Base-by-base conservation (phyloP, 2,113 vertebrate species). In the Neolamprologus kungweensis region DNA sequence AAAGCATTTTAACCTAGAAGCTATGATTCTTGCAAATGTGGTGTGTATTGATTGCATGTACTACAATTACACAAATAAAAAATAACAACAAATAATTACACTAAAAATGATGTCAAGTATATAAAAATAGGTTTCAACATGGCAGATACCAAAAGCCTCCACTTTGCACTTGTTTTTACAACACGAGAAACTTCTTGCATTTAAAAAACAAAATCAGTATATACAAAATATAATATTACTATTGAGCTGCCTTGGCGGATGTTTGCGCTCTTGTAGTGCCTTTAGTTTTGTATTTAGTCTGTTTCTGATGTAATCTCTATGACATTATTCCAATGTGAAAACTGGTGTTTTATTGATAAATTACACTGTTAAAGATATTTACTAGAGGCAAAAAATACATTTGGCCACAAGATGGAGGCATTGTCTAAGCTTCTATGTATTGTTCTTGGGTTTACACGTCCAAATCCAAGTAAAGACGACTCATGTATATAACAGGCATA, bases 361-460 rank as follows among this genome's bases (percentile, higher is more conserved):
- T 37, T 4, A 16, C 42, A 53, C 8, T 55, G 7, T 19, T 57
- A 31, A 79, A 55, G 12, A 37, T 23, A 55, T 80, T 71, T 4
- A 63, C 19, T 14, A 68, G 21, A 82, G 21, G 21, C 26, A 26
- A 60, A n/a, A 53, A 21, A 4, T 50, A 17, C 1, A 4, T 23
- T 40, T 83, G 55, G 9, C 91, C 96, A 93, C 90, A 42, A 95
- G 96, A 63, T 94, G 92, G 91, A 68, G 90, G 90, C 92, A 92
- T 90, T 88, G 92, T 9, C 80, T 85, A 73, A 50, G 1, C 3
- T 4, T 14, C 28, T 6, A n/a, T 37, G 31, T 54, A 71, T 21
- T 12, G 8, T 8, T 45, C 12, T 35, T 1, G 2, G 7, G 63
- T 86, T 89, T 85, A 50, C 37, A 21, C 4, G 2, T 60, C 40